phyloP scores from a whole-genome alignment of 1,140 invertebrate genomes.

The Ephestia elutella region DNA sequence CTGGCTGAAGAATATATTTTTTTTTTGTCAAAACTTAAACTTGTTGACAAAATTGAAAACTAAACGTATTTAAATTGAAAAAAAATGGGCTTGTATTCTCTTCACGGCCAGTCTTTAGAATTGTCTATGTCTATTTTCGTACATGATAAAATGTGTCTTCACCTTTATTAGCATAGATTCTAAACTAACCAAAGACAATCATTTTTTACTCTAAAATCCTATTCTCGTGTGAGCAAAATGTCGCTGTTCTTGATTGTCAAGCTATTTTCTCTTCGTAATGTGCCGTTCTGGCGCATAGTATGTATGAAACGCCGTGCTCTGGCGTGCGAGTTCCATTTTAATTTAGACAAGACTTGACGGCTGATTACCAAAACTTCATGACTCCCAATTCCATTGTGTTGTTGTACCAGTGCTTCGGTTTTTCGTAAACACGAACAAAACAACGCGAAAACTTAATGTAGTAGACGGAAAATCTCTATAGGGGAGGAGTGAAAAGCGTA shows the following conservation, averaged over 20 bases:
- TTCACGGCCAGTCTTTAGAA: not conserved
- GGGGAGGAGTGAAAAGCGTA: slow-evolving; percentile 27
- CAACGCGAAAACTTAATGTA: slow-evolving; percentile 56
- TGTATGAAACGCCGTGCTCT: slow-evolving; percentile 68
- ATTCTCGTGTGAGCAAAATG: slow-evolving; percentile 65
- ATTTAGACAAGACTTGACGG: slow-evolving; percentile 71
- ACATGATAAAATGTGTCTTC: not conserved
- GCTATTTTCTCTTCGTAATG: slow-evolving; percentile 74
- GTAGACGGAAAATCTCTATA: slow-evolving; percentile 38
- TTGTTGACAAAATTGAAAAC: too few relatives aligned
- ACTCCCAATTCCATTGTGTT: slow-evolving; percentile 43
- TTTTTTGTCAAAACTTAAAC: too few relatives aligned
- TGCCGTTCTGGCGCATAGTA: slow-evolving; percentile 72
- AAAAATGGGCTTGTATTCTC: too few relatives aligned
- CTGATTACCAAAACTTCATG: slow-evolving; percentile 63
- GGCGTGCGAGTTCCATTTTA: slow-evolving; percentile 71
- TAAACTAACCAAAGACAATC: slow-evolving; percentile 46
- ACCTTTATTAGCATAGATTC: slow-evolving; percentile 3
- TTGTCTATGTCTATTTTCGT: not conserved
- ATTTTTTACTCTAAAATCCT: slow-evolving; percentile 58
- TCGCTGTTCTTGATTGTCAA: slow-evolving; percentile 71
- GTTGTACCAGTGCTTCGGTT: slow-evolving; percentile 44
- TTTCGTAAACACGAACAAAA: slow-evolving; percentile 64
- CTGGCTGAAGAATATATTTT: too few relatives aligned
- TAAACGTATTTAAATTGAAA: slow-evolving; percentile 8